Conservation (phyloP, 2,888 invertebrate genomes). For the Elysia crispata region DNA sequence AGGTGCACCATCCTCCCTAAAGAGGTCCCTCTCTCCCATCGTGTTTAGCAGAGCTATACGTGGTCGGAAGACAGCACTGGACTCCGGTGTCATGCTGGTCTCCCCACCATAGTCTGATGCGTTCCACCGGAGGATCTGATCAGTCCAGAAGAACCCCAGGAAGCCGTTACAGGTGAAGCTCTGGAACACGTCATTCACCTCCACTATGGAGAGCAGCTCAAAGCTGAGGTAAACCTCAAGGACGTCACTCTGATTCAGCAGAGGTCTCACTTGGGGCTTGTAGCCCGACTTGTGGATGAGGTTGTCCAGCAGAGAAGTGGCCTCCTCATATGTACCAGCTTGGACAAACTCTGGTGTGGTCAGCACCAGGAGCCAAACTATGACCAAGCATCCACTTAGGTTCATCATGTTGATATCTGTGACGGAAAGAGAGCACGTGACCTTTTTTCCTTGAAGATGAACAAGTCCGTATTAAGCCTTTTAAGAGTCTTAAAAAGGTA, state of each 20-base stretch:
- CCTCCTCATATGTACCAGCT: slow-evolving; percentile 2
- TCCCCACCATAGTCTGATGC: slow-evolving; percentile 15
- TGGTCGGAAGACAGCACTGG: not conserved
- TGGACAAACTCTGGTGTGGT: no score
- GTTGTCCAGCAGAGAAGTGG: not conserved
- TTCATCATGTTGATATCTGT: not conserved
- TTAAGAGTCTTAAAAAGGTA: no score
- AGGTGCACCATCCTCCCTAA: slow-evolving; percentile 13
- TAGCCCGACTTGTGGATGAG: slow-evolving; percentile 11
- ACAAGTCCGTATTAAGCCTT: no score
- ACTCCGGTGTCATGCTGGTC: not conserved
- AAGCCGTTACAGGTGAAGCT: slow-evolving; percentile 32
- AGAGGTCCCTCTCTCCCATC: slow-evolving; percentile 11
- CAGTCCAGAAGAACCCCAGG: slow-evolving; percentile 14
- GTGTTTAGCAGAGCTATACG: slow-evolving; percentile 23
- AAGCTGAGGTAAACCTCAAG: slow-evolving; percentile 9
- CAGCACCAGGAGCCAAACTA: not conserved
- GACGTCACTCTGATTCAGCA: slow-evolving; percentile 4
- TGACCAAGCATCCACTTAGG: not conserved
- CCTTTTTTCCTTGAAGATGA: no score
- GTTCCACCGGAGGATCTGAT: slow-evolving; percentile 17
- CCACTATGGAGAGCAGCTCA: slow-evolving; percentile 18
- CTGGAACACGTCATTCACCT: slow-evolving; percentile 34
- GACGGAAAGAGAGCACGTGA: no score
- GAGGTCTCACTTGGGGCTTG: not conserved